Evolutionary conservation across 1,140 invertebrate genomes (phyloP), one percentile per base, ranked within the genome.

Genomic region (Apolygus lucorum): DNA sequence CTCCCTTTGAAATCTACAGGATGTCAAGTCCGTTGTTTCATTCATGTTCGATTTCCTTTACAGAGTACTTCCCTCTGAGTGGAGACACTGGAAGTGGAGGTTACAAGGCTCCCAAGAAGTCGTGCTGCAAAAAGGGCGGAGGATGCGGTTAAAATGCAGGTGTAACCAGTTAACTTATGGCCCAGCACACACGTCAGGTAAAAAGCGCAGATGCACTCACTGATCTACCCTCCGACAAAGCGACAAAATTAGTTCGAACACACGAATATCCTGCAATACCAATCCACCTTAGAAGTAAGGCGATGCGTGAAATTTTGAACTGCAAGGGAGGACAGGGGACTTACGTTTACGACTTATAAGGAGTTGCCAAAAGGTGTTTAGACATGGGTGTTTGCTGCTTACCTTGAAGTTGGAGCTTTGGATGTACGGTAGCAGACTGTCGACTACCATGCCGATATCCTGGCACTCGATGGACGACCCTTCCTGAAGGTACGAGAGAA

Each of bases 331-430:
- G n/a, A n/a, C n/a, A n/a, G n/a, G n/a, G n/a, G n/a, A n/a, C n/a
- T n/a, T n/a, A n/a, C n/a, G n/a, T n/a, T n/a, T n/a, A n/a, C n/a
- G n/a, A n/a, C n/a, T n/a, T n/a, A n/a, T n/a, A n/a, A n/a, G n/a
- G n/a, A n/a, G n/a, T n/a, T n/a, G n/a, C n/a, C n/a, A n/a, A n/a
- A n/a, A n/a, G n/a, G n/a, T n/a, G n/a, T n/a, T n/a, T n/a, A n/a
- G n/a, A n/a, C n/a, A n/a, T n/a, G n/a, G n/a, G n/a, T n/a, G n/a
- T n/a, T n/a, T n/a, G n/a, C n/a, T 42, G 17, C 54, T 82, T 76
- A 92, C 90, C 87, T 93, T 93, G 76, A 88, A 91, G 80, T 94
- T 96, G 74, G 92, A 93, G 72, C 91, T 93, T 71, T 87, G 89
- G 68, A 96, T 84, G 93, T 93, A 97, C 8, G 86, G 86, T 73